Base-by-base conservation (phyloP, 2,797 vertebrate genomes). In the Phalanger gymnotis region DNA sequence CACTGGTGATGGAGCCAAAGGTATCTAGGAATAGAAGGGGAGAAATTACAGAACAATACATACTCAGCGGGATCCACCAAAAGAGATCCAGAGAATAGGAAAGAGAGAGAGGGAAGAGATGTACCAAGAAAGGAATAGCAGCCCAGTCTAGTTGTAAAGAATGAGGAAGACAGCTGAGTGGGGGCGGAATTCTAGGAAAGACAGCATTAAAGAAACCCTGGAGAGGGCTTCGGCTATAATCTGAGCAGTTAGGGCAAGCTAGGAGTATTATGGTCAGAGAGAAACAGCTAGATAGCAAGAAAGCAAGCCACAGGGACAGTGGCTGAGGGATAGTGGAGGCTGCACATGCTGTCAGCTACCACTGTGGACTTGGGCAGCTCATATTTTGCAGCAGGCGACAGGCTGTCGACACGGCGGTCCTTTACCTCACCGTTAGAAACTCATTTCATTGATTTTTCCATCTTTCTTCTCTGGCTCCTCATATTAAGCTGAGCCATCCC, bases 381-480 rank as follows among this genome's bases (percentile, higher is more conserved):
- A 98, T 98, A 98, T 98, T 98, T 98, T 97, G 97, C 96, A 94
- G 97, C 90, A 97, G 94, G 97, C 97, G 98, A 98, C 98, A 98
- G 97, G 97, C 97, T 98, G 98, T 98, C 98, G 98, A 98, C 98
- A 98, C 97, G 0, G 98, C 97, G 95, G 96, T 98, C 98, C 98
- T 98, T 98, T 98, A 97, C 97, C 97, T 98, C 98, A 98, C 98
- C 95, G 98, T 98, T 98, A 98, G 98, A 98, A 98, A 98, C 98
- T 98, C 97, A 98, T 98, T 98, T 98, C 97, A 98, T 98, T 98
- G 98, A 98, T 98, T 98, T 98, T 98, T 97, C 98, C 98, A 98
- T 98, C 98, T 98, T 98, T 98, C 98, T 98, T 98, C 94, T 97
- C 96, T 95, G 95, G 95, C 97, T 97, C 54, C 95, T 97, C 93